phyloP scores from a whole-genome alignment of 2,113 vertebrate species.

The Daphoenositta chrysoptera region DNA sequence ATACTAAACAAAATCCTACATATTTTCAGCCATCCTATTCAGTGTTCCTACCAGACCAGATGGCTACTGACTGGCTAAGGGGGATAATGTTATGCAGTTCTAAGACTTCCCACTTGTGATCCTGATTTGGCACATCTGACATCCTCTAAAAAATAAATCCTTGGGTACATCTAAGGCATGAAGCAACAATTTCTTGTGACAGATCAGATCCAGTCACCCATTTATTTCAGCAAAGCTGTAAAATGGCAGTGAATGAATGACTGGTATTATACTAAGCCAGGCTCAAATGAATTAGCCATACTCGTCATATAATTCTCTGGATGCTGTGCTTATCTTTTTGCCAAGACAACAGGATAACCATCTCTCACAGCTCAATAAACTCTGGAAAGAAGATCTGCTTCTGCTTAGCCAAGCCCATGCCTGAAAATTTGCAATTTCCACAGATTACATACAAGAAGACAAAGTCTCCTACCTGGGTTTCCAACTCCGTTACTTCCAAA shows the following conservation, averaged over 20 bases:
- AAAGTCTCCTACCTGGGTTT: constrained; percentile 77
- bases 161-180: background rate
- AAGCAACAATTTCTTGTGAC: background rate
- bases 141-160: background rate
- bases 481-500: constrained; percentile 84
- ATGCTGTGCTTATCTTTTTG: background rate
- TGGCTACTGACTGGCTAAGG: background rate
- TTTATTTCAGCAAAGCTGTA: background rate
- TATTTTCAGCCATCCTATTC: background rate
- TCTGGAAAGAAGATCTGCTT: background rate
- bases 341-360: background rate
- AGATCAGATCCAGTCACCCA: background rate
- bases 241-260: background rate
- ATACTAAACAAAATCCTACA: background rate
- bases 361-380: background rate
- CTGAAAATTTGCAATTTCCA: background rate
- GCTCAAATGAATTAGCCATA: background rate
- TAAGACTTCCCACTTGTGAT: background rate
- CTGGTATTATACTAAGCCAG: background rate
- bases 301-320: background rate
- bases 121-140: background rate
- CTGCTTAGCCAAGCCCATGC: background rate
- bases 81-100: background rate
- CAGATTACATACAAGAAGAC: background rate
- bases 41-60: background rate